phyloP scores from a whole-genome alignment of 2,113 vertebrate species.

The Nansenia antarctica region DNA sequence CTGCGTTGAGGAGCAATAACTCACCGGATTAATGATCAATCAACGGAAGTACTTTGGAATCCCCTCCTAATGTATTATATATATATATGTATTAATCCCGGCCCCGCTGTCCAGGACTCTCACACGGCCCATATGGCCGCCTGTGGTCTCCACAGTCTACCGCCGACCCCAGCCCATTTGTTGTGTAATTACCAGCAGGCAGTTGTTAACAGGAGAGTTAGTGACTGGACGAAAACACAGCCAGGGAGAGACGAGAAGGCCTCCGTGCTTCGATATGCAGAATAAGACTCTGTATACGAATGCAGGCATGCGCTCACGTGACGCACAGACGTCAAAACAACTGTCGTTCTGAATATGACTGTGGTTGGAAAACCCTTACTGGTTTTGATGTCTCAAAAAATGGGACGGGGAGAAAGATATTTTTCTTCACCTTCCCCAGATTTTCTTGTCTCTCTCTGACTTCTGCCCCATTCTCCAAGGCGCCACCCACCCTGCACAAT shows the following conservation, averaged over 20 bases:
- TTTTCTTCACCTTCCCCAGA: background rate
- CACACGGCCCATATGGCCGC: slow-evolving; percentile 30
- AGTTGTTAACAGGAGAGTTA: slow-evolving; percentile 42
- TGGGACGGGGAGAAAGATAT: background rate
- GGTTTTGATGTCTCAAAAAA: slow-evolving; percentile 25
- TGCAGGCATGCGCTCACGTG: slow-evolving; percentile 64
- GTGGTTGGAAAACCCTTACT: background rate
- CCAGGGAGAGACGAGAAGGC: slow-evolving; percentile 33
- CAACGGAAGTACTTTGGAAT: slow-evolving; percentile 68
- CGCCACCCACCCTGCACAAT: slow-evolving; percentile 6
- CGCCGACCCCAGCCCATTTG: slow-evolving; percentile 30
- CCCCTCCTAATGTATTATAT: slow-evolving; percentile 60
- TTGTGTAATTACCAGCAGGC: slow-evolving; percentile 32
- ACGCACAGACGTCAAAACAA: slow-evolving; percentile 61
- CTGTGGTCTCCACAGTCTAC: slow-evolving; percentile 31
- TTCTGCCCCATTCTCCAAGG: slow-evolving; percentile 10
- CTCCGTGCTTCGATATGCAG: slow-evolving; percentile 57
- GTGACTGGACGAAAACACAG: slow-evolving; percentile 42
- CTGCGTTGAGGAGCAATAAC: slow-evolving; percentile 78
- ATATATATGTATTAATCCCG: slow-evolving; percentile 52
- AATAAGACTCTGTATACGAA: slow-evolving; percentile 58
- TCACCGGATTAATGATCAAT: slow-evolving; percentile 84
- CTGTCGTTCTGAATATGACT: slow-evolving; percentile 48
- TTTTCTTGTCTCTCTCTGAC: background rate
- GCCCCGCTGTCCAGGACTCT: slow-evolving; percentile 40